Conservation (phyloP, 2,113 vertebrate species). For the Globicephala melas region DNA sequence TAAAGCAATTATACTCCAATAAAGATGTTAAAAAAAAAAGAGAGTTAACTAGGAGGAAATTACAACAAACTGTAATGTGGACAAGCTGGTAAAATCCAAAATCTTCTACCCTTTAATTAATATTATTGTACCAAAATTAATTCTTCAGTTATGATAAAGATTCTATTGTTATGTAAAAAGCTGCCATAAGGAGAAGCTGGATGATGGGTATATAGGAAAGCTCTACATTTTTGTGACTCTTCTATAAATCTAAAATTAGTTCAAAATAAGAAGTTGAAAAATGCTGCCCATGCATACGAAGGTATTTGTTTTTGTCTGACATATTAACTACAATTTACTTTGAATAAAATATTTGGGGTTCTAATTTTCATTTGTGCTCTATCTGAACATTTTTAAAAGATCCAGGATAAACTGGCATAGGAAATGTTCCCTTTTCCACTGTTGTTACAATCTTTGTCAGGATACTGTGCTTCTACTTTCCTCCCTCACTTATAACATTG, state of each 20-base stretch:
- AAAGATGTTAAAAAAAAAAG: no score
- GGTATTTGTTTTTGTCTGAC: background rate
- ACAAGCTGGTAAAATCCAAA: background rate
- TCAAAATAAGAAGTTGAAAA: background rate
- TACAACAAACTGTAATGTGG: background rate
- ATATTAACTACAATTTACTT: background rate
- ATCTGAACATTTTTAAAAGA: background rate
- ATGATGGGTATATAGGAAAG: background rate
- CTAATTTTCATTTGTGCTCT: background rate
- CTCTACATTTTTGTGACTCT: background rate
- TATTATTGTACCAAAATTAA: background rate
- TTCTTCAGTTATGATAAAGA: background rate
- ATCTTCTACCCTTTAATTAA: background rate
- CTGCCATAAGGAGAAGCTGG: background rate
- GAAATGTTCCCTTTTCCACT: slow-evolving; percentile 53
- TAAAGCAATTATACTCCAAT: no score
- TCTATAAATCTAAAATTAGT: background rate
- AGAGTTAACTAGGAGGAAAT: background rate
- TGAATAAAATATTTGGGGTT: background rate
- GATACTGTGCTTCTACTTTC: slow-evolving; percentile 66
- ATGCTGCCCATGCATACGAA: background rate
- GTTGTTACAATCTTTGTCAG: slow-evolving; percentile 49
- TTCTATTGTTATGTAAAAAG: background rate
- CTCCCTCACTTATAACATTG: slow-evolving; percentile 71
- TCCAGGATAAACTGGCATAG: slow-evolving; percentile 42